Evolutionary conservation across 2,113 vertebrate genomes (phyloP).

Genomic region (Corythaeola cristata): DNA sequence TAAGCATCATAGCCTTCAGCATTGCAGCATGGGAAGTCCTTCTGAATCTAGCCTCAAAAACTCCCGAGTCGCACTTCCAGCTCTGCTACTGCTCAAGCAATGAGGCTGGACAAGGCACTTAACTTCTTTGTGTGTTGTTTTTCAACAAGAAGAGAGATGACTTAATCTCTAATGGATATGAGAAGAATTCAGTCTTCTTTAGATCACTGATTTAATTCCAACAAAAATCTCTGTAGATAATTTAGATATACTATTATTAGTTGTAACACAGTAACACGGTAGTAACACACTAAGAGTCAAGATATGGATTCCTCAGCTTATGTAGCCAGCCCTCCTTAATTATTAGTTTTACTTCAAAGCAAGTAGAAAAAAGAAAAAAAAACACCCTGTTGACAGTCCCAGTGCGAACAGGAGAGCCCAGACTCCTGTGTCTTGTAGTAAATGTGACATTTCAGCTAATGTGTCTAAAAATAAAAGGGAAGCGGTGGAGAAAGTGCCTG

Average conservation of each 20-base stretch:
- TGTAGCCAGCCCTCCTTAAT: slow-evolving; percentile 3
- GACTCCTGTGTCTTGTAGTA: not conserved
- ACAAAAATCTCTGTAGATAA: not conserved
- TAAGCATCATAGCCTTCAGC: not conserved
- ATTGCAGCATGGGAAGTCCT: not conserved
- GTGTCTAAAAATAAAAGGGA: slow-evolving; percentile 52
- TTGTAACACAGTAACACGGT: not conserved
- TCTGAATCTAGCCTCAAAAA: not conserved
- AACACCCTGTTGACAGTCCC: not conserved
- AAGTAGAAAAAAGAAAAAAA: not conserved
- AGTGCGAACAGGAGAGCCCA: not conserved
- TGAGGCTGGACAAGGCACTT: not conserved
- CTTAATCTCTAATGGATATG: not conserved
- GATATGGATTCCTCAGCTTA: not conserved
- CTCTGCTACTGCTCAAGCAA: not conserved
- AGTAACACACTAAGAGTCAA: not conserved
- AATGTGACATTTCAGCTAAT: slow-evolving; percentile 35
- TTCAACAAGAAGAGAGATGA: not conserved
- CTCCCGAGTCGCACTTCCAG: not conserved
- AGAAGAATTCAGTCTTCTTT: not conserved
- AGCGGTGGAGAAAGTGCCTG: slow-evolving; percentile 21
- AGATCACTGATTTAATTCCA: not conserved
- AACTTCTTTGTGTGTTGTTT: not conserved
- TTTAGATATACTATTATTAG: not conserved
- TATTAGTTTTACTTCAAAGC: slow-evolving; percentile 54